Conservation (phyloP, 2,888 invertebrate genomes). For the Himalopsyche anomala region DNA sequence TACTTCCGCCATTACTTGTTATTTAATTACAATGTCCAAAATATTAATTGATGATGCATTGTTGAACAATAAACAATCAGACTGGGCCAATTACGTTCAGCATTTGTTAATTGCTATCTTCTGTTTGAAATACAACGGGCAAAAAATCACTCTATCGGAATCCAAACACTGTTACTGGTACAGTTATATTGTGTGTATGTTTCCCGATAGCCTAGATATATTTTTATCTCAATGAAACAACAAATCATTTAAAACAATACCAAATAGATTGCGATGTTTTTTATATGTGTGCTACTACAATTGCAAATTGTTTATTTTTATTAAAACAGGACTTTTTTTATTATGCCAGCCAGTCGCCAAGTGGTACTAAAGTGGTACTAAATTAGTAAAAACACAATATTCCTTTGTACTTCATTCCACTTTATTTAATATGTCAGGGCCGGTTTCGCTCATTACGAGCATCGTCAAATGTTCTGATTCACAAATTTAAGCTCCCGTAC, state of each 20-base stretch:
- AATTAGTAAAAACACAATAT: too few relatives aligned
- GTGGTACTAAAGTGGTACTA: too few relatives aligned
- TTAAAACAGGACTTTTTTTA: too few relatives aligned
- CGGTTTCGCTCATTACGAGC: too few relatives aligned
- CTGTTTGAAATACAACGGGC: constrained; percentile 23
- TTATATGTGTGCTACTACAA: not conserved
- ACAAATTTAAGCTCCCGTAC: too few relatives aligned
- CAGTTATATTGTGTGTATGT: constrained; percentile 10
- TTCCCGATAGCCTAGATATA: not conserved
- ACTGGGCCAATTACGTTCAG: constrained; percentile 33
- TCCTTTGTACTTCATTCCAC: too few relatives aligned
- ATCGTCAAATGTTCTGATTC: too few relatives aligned
- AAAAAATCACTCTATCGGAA: constrained; percentile 39
- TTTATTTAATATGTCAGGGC: too few relatives aligned
- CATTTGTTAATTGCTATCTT: constrained; percentile 44
- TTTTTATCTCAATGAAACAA: constrained; percentile 22
- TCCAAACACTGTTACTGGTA: not conserved
- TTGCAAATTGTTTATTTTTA: not conserved
- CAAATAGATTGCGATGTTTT: constrained; percentile 16
- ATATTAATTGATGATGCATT: constrained; percentile 39
- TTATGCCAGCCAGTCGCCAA: too few relatives aligned
- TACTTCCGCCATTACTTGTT: not conserved
- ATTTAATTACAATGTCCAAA: constrained; percentile 35
- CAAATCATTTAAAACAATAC: constrained; percentile 33
- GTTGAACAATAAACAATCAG: constrained; percentile 32